Evolutionary conservation across 1,140 invertebrate species (phyloP).

Genomic region (Drosophila kepulauana): DNA sequence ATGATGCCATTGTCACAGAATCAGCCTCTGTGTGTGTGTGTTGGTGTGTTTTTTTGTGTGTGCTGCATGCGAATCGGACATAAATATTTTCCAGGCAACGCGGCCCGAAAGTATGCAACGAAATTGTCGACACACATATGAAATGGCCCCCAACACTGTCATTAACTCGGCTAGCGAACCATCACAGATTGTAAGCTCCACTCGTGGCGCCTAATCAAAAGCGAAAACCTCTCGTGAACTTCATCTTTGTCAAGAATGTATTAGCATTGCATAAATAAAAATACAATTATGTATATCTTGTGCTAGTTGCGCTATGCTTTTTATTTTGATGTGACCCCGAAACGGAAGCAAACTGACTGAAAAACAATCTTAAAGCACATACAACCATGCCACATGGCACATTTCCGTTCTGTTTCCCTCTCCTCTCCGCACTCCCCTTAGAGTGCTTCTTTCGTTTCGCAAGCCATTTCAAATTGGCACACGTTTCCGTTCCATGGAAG

Average conservation of each 20-base stretch:
- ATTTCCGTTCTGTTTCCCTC: constrained; percentile 11
- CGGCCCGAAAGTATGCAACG: constrained; percentile 57
- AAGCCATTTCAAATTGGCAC: constrained; percentile 13
- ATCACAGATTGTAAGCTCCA: background rate
- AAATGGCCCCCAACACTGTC: constrained; percentile 43
- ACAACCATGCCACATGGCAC: constrained; percentile 1
- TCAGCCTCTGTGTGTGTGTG: constrained; percentile 10
- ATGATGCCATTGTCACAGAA: constrained; percentile 54
- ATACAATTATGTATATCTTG: background rate
- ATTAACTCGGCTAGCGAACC: constrained; percentile 51
- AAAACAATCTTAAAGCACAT: constrained; percentile 3
- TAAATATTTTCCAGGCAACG: constrained; percentile 47
- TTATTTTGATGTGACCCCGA: constrained; percentile 23
- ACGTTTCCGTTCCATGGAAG: constrained; percentile 11
- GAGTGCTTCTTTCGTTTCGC: background rate
- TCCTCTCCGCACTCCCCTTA: background rate
- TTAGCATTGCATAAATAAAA: constrained; percentile 37
- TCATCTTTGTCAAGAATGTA: constrained; percentile 49
- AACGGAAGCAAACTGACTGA: constrained; percentile 29
- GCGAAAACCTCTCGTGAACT: background rate
- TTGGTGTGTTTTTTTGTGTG: constrained; percentile 9
- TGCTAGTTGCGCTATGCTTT: background rate
- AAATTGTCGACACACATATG: constrained; percentile 42
- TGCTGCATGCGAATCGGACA: constrained; percentile 48
- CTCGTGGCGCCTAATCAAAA: constrained; percentile 45